These are phyloP conservation scores for Mareca strepera DNA, from an alignment of 2,797 vertebrate species.

Conservation along the genomic window DNA sequence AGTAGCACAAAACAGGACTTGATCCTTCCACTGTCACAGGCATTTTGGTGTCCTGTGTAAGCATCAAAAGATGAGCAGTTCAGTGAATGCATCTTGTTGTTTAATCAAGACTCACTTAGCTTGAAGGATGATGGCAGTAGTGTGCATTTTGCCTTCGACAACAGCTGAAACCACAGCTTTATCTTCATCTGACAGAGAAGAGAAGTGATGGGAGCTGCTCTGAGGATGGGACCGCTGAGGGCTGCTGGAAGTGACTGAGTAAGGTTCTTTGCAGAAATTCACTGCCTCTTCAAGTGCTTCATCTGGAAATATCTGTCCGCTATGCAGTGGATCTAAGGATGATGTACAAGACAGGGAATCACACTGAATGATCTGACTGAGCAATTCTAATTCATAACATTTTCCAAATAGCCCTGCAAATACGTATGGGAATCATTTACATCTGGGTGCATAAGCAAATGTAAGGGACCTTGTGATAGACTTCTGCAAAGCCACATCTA, in stretches of 20 bases:
- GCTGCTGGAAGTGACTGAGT: background rate
- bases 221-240: accelerated
- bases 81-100: background rate
- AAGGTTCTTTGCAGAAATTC: background rate
- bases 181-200: background rate
- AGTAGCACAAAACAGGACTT: background rate
- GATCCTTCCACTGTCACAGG: background rate
- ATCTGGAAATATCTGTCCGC: background rate
- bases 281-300: background rate
- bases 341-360: background rate
- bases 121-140: background rate
- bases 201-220: background rate
- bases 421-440: background rate
- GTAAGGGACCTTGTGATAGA: background rate
- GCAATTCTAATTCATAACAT: background rate
- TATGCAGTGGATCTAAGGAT: background rate
- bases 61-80: background rate
- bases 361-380: background rate
- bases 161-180: background rate
- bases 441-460: constrained; percentile 5
- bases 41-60: background rate
- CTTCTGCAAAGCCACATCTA: background rate
- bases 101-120: background rate
- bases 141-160: background rate
- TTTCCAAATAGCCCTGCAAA: background rate